Conservation (phyloP, 2,888 invertebrate species). For the Gastrophysa polygoni region DNA sequence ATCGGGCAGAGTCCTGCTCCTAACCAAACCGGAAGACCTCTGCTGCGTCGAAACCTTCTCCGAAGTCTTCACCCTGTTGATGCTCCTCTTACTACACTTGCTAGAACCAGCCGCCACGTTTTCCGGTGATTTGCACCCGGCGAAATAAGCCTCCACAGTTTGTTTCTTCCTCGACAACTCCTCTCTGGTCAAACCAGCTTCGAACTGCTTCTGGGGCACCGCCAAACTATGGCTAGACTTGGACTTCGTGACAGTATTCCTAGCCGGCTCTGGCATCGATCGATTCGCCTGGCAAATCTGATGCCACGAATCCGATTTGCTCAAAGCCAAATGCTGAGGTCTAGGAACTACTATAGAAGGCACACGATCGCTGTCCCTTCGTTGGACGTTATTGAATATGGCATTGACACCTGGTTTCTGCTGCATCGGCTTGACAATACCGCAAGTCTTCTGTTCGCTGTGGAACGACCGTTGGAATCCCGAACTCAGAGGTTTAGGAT, state of each 20-base stretch:
- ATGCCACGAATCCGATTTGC: constrained; percentile 83
- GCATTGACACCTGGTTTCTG: constrained; percentile 31
- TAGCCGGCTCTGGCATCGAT: constrained; percentile 13
- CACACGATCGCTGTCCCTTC: neutral
- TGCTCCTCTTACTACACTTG: constrained; percentile 46
- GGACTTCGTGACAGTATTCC: constrained; percentile 60
- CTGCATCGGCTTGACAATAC: constrained; percentile 45
- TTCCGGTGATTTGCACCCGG: constrained; percentile 59
- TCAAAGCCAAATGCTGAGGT: constrained; percentile 55
- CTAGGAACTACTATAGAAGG: neutral
- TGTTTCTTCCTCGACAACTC: constrained; percentile 72
- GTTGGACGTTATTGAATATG: constrained; percentile 36
- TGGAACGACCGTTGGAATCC: neutral
- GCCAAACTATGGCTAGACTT: constrained; percentile 78
- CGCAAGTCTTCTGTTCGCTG: constrained; percentile 36
- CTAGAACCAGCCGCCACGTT: constrained; percentile 26
- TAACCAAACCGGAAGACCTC: constrained; percentile 63
- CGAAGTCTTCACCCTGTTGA: constrained; percentile 60
- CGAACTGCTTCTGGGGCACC: constrained; percentile 77
- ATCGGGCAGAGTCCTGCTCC: constrained; percentile 80
- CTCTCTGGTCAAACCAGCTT: constrained; percentile 74
- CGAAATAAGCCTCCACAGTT: constrained; percentile 77
- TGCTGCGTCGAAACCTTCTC: constrained; percentile 59
- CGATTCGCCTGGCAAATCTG: constrained; percentile 62
- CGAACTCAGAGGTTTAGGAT: neutral